phyloP scores from a whole-genome alignment of 2,113 vertebrate genomes.

The Myrmophylax atrothorax region DNA sequence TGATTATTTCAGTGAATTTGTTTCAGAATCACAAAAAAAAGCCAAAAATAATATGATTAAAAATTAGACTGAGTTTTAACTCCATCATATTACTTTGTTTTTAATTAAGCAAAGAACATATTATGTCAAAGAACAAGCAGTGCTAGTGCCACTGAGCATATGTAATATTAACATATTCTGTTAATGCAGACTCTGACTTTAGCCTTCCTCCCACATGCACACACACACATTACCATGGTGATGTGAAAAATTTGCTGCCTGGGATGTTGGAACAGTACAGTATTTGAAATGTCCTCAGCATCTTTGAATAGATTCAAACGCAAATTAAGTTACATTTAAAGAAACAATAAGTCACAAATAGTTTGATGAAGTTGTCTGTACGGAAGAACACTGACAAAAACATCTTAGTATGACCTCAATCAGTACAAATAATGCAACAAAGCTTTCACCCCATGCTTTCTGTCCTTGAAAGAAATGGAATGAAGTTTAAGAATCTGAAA shows the following conservation, averaged over 20 bases:
- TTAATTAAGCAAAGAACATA: background rate
- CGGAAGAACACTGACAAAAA: background rate
- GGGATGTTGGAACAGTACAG: background rate
- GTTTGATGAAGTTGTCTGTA: background rate
- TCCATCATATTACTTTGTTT: background rate
- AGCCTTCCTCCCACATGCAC: background rate
- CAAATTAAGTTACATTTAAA: constrained; percentile 24
- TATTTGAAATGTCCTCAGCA: constrained; percentile 18
- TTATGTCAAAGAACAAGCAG: constrained; percentile 1
- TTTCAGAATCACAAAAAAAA: background rate
- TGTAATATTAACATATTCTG: background rate
- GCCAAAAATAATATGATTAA: background rate
- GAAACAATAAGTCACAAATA: background rate
- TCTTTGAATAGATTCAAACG: background rate
- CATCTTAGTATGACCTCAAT: background rate
- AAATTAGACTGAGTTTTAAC: background rate
- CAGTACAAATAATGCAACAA: background rate
- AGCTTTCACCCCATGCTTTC: background rate
- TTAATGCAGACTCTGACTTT: background rate
- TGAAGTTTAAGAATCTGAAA: background rate
- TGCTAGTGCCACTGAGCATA: background rate
- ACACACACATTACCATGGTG: constrained; percentile 41
- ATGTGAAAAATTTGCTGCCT: constrained; percentile 41
- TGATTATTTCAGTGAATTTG: background rate
- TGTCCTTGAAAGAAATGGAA: background rate